phyloP scores from a whole-genome alignment of 2,888 invertebrate species.

The Auanema freiburgensis region DNA sequence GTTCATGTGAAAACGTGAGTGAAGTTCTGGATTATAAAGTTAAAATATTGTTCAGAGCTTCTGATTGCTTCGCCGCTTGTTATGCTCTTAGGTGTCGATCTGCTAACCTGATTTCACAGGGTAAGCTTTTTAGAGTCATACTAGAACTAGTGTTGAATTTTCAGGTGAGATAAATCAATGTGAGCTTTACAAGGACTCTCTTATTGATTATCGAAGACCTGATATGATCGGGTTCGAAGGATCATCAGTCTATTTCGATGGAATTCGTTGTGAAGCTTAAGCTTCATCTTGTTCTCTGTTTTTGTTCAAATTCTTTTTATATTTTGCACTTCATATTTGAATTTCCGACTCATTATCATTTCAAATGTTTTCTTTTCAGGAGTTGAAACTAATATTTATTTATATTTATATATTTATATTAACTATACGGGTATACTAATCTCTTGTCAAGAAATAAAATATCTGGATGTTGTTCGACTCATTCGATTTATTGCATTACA shows the following conservation, averaged over 20 bases:
- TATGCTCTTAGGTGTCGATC: conserved; percentile 56
- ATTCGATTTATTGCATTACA: too few species aligned
- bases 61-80: conserved; percentile 60
- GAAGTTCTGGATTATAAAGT: background rate
- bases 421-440: too few species aligned
- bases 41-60: conserved; percentile 37
- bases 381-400: too few species aligned
- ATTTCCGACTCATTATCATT: too few species aligned
- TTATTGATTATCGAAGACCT: conserved; percentile 60
- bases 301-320: too few species aligned
- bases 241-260: conserved; percentile 61
- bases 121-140: conserved; percentile 18
- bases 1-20: conserved; percentile 37
- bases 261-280: conserved; percentile 55
- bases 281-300: conserved; percentile 2
- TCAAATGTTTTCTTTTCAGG: too few species aligned
- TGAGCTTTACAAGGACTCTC: conserved; percentile 57
- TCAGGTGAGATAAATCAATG: conserved; percentile 37
- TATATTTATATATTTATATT: too few species aligned
- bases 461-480: too few species aligned
- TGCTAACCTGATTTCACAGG: conserved; percentile 57
- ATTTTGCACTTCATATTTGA: too few species aligned
- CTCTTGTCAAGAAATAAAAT: too few species aligned
- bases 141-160: too few species aligned
- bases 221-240: conserved; percentile 58